Evolutionary conservation across 1,140 invertebrate species (phyloP).

Genomic region (Mycetomoellerius zeteki): DNA sequence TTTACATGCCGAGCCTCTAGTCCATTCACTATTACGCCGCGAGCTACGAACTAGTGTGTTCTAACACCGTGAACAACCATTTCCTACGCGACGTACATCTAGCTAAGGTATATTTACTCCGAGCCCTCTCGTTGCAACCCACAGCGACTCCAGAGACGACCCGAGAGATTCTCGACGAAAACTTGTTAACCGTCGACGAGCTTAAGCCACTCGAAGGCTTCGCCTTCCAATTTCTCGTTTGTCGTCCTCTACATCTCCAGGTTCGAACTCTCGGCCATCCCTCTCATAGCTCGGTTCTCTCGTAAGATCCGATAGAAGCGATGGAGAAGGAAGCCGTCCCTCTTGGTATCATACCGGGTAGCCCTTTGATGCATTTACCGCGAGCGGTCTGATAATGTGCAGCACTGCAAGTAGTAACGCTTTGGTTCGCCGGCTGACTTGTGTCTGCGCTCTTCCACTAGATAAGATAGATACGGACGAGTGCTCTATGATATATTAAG

Average conservation of each 20-base stretch:
- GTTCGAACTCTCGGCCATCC: conserved; percentile 21
- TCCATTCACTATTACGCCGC: conserved; percentile 29
- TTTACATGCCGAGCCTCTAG: conserved; percentile 26
- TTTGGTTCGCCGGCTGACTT: conserved; percentile 28
- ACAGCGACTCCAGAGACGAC: conserved; percentile 12
- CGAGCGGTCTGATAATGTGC: conserved; percentile 8
- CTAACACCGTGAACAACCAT: conserved; percentile 55
- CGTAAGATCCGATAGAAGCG: conserved; percentile 22
- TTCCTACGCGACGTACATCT: conserved; percentile 55
- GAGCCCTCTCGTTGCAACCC: conserved; percentile 36
- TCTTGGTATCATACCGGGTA: conserved; percentile 27
- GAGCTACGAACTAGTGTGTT: conserved; percentile 37
- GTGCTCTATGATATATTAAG: background rate
- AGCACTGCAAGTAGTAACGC: conserved; percentile 8
- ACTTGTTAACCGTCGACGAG: conserved; percentile 68
- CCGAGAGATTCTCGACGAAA: conserved; percentile 64
- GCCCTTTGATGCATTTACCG: conserved; percentile 51
- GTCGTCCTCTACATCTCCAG: conserved; percentile 49
- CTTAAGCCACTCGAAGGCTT: conserved; percentile 69
- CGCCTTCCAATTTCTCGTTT: conserved; percentile 65
- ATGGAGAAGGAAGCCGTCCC: conserved; percentile 39
- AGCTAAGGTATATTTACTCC: conserved; percentile 60
- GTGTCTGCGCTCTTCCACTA: conserved; percentile 30
- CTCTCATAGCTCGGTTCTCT: conserved; percentile 2
- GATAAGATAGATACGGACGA: background rate